phyloP scores from a whole-genome alignment of 2,888 invertebrate species.

The Parnassius smintheus region DNA sequence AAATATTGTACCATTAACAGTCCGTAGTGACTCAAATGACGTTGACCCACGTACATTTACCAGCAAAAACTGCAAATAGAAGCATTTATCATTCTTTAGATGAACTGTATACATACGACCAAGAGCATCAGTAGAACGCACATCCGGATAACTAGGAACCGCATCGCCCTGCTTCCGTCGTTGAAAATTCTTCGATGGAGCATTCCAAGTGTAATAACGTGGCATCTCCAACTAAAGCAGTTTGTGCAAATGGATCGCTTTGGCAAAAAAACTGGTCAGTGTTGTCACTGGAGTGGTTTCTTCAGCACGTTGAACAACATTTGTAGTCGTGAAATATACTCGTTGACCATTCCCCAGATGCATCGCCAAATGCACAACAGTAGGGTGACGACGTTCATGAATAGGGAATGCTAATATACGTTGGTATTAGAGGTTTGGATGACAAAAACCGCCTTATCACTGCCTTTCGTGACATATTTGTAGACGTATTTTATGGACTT shows the following conservation, averaged over 20 bases:
- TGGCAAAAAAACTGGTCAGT: constrained; percentile 33
- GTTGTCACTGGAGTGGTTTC: constrained; percentile 34
- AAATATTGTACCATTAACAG: constrained; percentile 31
- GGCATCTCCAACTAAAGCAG: constrained; percentile 29
- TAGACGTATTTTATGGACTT: constrained; percentile 4
- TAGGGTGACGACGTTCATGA: constrained; percentile 40
- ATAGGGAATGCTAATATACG: constrained; percentile 31
- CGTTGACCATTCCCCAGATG: constrained; percentile 32
- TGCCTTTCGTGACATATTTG: constrained; percentile 34
- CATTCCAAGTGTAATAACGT: too few relatives aligned
- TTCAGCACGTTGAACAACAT: constrained; percentile 30
- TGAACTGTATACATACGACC: too few relatives aligned
- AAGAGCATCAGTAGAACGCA: too few relatives aligned
- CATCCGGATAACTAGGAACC: too few relatives aligned
- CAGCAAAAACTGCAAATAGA: constrained; percentile 2
- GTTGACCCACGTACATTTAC: constrained; percentile 35
- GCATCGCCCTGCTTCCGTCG: too few relatives aligned
- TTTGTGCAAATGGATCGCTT: constrained; percentile 30
- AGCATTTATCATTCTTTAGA: too few relatives aligned
- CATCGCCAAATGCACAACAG: constrained; percentile 38
- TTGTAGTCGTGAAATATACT: constrained; percentile 34
- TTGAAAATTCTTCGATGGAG: too few relatives aligned
- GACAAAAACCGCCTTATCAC: constrained; percentile 33
- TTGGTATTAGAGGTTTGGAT: constrained; percentile 29
- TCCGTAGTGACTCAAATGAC: constrained; percentile 33